Evolutionary conservation across 2,888 invertebrate species (phyloP).

Genomic region (Nyleta sp.): DNA sequence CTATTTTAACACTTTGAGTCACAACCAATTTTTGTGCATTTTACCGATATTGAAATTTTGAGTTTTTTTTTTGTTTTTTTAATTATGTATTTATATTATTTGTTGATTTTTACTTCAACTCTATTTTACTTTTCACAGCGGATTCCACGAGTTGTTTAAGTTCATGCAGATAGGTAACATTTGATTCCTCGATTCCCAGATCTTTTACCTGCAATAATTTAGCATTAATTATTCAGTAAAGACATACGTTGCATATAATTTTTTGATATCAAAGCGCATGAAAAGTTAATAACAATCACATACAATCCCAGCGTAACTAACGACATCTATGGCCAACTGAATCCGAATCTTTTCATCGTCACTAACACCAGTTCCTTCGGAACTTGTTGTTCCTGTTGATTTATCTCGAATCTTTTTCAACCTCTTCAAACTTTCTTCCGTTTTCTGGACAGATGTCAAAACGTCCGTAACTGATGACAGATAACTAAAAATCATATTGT

Average conservation of each 20-base stretch:
- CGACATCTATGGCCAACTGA: slow-evolving; percentile 94
- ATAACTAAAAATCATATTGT: slow-evolving; percentile 85
- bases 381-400: slow-evolving; percentile 80
- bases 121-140: slow-evolving; percentile 82
- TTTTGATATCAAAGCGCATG: neutral
- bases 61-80: no score
- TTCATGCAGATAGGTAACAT: slow-evolving; percentile 85
- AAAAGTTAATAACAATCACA: slow-evolving; percentile 29
- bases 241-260: no score
- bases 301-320: slow-evolving; percentile 87
- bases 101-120: no score
- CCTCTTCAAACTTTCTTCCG: slow-evolving; percentile 96
- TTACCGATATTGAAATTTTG: no score
- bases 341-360: slow-evolving; percentile 98
- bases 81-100: no score
- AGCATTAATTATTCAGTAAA: no score
- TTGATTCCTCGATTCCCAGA: slow-evolving; percentile 83
- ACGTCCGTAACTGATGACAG: slow-evolving; percentile 92
- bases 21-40: no score
- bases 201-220: slow-evolving; percentile 82
- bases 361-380: slow-evolving; percentile 85
- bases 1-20: no score
- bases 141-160: slow-evolving; percentile 86
- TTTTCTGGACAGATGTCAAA: slow-evolving; percentile 95
- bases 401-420: slow-evolving; percentile 92